Percentiles rank a stretch among this genome's conserved stretches.
phyloP scores from a whole-genome alignment of 2,888 invertebrate species.

The Dasysyrphus albostriatus region DNA sequence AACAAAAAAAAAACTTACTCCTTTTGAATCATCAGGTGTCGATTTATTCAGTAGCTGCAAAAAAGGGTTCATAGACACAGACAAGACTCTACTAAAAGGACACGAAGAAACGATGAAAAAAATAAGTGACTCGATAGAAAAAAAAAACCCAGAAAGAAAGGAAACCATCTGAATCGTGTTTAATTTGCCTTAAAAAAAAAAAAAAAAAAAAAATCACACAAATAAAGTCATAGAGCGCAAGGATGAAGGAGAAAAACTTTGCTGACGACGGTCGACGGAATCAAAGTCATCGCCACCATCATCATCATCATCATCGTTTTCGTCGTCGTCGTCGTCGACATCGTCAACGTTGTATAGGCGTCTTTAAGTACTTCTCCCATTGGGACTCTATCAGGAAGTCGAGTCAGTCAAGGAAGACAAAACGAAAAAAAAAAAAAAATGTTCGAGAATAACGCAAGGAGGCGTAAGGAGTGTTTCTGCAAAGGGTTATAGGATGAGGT shows the following conservation, averaged over 20 bases:
- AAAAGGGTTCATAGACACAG: slow-evolving; percentile 68
- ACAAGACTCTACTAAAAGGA: slow-evolving; percentile 58
- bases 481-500: slow-evolving; percentile 61
- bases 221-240: slow-evolving; percentile 34
- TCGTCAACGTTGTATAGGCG: slow-evolving; percentile 46
- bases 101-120: slow-evolving; percentile 35
- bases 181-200: slow-evolving; percentile 70
- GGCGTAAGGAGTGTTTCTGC: slow-evolving; percentile 49
- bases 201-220: slow-evolving; percentile 23
- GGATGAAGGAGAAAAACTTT: slow-evolving; percentile 53
- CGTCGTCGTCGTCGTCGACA: neutral
- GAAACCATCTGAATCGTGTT: slow-evolving; percentile 64
- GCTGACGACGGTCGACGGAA: slow-evolving; percentile 64
- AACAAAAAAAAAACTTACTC: slow-evolving; percentile 60
- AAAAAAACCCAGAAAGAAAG: slow-evolving; percentile 33
- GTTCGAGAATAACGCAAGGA: slow-evolving; percentile 50
- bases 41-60: slow-evolving; percentile 57
- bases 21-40: slow-evolving; percentile 76
- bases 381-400: slow-evolving; percentile 66
- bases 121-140: slow-evolving; percentile 31
- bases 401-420: slow-evolving; percentile 56
- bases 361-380: slow-evolving; percentile 73
- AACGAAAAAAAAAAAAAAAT: slow-evolving; percentile 36
- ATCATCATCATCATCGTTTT: slow-evolving; percentile 2
- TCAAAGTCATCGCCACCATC: slow-evolving; percentile 67